Percentiles rank a stretch among this genome's conserved stretches.
Conservation (phyloP, 2,888 invertebrate species). For the Thymelicus acteon region DNA sequence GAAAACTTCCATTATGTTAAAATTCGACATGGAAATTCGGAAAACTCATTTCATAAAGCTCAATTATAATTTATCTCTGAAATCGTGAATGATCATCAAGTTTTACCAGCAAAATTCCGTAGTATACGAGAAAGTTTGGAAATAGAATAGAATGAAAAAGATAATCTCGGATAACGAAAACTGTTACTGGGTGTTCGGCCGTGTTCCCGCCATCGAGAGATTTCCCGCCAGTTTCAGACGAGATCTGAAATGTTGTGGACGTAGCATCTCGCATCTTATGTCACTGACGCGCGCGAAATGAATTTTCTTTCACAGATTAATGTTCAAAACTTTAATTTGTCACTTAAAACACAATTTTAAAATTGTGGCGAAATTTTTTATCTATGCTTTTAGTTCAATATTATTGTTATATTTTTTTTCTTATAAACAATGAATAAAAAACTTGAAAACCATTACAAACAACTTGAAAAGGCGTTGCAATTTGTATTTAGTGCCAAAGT, state of each 20-base stretch:
- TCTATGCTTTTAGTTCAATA: too few relatives aligned
- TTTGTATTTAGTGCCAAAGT: not conserved
- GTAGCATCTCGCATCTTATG: constrained; percentile 38
- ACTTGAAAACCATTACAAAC: too few relatives aligned
- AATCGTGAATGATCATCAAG: constrained; percentile 4
- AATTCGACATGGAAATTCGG: not conserved
- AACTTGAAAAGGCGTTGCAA: too few relatives aligned
- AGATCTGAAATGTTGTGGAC: constrained; percentile 55
- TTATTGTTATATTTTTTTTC: too few relatives aligned
- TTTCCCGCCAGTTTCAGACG: constrained; percentile 63
- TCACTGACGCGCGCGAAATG: constrained; percentile 14
- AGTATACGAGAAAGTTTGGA: constrained; percentile 2
- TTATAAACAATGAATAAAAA: too few relatives aligned
- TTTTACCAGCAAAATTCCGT: not conserved
- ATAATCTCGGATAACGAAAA: constrained; percentile 7
- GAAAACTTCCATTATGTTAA: not conserved
- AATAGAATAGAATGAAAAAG: constrained; percentile 8
- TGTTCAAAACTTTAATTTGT: not conserved
- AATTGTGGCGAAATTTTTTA: too few relatives aligned
- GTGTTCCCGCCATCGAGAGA: constrained; percentile 47
- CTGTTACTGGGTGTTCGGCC: constrained; percentile 9
- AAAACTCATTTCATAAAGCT: constrained; percentile 2
- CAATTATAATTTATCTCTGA: constrained; percentile 5
- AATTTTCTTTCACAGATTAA: constrained; percentile 11
- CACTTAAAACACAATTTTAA: too few relatives aligned